Base-by-base conservation (phyloP, 2,888 invertebrate genomes). In the Nomada fucata region DNA sequence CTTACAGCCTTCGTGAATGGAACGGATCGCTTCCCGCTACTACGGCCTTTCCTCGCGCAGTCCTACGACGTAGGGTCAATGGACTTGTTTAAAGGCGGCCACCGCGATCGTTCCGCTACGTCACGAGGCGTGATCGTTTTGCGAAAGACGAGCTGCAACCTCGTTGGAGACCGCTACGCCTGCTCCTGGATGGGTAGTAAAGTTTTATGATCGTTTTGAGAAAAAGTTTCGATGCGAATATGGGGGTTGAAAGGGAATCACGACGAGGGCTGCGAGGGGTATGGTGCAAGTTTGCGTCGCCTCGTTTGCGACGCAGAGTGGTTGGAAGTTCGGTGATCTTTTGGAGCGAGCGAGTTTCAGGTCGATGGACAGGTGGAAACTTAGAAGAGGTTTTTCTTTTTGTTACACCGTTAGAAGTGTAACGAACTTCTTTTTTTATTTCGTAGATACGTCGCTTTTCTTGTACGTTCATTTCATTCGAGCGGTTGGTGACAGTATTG, bases 1-100 rank as follows among this genome's bases (percentile, higher is more conserved):
- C 88, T 86, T 86, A 82, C 65, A 60, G 71, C 81, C 76, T 82
- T 84, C 60, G 83, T 83, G 83, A 86, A 86, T 85, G 86, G 76
- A 85, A 85, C 76, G 85, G 83, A 85, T 86, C 85, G 82, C 69
- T 79, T 59, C 69, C 76, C 71, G 74, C 59, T 72, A 47, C 79
- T 76, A 78, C 79, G 80, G 73, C 86, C 82, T 80, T 83, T 84
- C 81, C 81, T 70, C 60, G 57, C 69, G 73, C 73, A 76, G 79
- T 72, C 77, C 78, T 69, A 69, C 68, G 60, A 11, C 29, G 55
- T 68, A 74, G 81, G 86, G 88, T 88, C 86, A 80, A 82, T 75
- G 72, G 81, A 81, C 88, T 76, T 82, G 79, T 83, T 83, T 80
- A 68, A 73, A 80, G 64, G 55, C 75, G 57, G 68, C 76, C 76